Conservation (phyloP, 2,113 vertebrate species). For the Paralichthys olivaceus region DNA sequence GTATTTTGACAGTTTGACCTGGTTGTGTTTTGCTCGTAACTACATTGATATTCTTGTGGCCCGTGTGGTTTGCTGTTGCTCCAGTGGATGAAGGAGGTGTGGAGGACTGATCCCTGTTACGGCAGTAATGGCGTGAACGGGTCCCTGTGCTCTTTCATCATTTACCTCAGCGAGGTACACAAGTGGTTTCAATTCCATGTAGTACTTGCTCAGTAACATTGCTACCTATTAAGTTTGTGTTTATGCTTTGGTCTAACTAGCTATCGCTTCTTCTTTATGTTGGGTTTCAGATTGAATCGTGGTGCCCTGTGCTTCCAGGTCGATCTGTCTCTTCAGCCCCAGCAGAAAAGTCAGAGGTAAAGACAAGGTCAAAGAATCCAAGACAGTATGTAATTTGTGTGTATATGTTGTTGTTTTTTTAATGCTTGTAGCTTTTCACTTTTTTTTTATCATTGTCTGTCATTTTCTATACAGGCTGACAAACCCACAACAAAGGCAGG, state of each 20-base stretch:
- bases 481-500: no score
- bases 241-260: background rate
- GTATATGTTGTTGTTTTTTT: background rate
- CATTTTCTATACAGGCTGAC: no score
- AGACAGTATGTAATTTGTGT: background rate
- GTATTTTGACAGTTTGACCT: background rate
- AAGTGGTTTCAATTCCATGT: background rate
- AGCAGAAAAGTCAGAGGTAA: background rate
- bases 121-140: conserved; percentile 87
- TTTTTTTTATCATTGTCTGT: no score
- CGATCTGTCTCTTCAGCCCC: background rate
- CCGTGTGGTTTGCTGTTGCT: conserved; percentile 29
- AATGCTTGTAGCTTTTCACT: background rate
- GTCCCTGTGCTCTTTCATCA: conserved; percentile 88
- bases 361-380: background rate
- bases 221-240: background rate
- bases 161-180: conserved; percentile 91
- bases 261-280: background rate
- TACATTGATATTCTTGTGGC: background rate
- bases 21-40: background rate
- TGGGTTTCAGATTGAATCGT: conserved; percentile 34
- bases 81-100: conserved; percentile 86
- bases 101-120: conserved; percentile 87
- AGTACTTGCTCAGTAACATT: background rate
- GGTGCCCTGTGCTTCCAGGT: conserved; percentile 32